Percentiles rank a stretch among this genome's conserved stretches.
These are phyloP conservation scores for Protobothrops mucrosquamatus DNA, from an alignment of 2,113 vertebrate species.

Conservation along the genomic window DNA sequence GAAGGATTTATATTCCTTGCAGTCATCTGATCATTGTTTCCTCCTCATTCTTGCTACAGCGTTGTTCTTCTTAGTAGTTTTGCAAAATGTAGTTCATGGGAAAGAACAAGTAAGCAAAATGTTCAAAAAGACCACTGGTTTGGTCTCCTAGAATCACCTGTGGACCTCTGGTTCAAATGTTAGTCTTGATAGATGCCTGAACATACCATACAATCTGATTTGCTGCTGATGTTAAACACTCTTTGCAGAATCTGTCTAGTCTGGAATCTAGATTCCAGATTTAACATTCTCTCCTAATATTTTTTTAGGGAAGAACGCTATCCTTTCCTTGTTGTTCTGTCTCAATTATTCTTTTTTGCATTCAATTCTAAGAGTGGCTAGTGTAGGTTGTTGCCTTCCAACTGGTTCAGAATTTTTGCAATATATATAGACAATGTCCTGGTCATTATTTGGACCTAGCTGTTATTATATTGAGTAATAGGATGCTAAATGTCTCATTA, in stretches of 20 bases:
- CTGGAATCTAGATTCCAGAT: background rate
- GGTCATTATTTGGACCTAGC: constrained; percentile 30
- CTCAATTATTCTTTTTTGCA: background rate
- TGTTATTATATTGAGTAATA: constrained; percentile 33
- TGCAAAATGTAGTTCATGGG: background rate
- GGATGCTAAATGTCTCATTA: constrained; percentile 41
- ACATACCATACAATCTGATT: background rate
- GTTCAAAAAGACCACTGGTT: background rate
- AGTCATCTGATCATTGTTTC: background rate
- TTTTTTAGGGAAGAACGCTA: background rate
- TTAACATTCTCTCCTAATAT: background rate
- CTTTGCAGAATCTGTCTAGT: background rate
- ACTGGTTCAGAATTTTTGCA: background rate
- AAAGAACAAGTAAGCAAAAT: background rate
- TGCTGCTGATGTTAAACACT: background rate
- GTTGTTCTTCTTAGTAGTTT: background rate
- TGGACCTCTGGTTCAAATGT: background rate
- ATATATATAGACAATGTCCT: background rate
- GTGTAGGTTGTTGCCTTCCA: constrained; percentile 13
- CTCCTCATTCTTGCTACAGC: background rate
- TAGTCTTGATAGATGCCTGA: too few relatives aligned
- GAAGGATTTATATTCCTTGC: background rate
- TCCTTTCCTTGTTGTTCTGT: background rate
- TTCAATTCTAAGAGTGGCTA: background rate
- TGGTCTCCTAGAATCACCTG: background rate